phyloP scores from a whole-genome alignment of 2,888 invertebrate species.

The Esperia sulphurella region DNA sequence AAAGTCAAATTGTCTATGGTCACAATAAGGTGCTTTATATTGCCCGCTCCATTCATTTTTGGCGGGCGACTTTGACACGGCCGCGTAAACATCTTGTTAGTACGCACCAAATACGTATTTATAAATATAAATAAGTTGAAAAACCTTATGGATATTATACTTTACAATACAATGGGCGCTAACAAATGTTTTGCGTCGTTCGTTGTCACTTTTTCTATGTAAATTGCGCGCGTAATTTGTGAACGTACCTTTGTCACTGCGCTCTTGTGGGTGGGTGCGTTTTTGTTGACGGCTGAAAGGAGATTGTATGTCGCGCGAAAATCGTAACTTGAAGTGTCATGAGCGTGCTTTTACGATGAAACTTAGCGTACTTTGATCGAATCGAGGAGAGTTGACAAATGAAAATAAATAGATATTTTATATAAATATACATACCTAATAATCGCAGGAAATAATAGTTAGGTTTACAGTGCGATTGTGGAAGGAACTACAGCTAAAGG shows the following conservation, averaged over 20 bases:
- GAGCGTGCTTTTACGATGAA: background rate
- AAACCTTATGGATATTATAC: constrained; percentile 43
- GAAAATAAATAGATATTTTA: too few relatives aligned
- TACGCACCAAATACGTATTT: constrained; percentile 66
- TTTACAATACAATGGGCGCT: constrained; percentile 61
- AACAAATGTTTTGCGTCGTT: constrained; percentile 68
- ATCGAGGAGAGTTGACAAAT: too few relatives aligned
- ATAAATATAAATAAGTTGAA: constrained; percentile 69
- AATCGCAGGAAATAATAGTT: too few relatives aligned
- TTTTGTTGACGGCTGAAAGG: constrained; percentile 27
- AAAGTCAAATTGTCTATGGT: constrained; percentile 48
- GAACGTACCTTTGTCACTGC: constrained; percentile 38
- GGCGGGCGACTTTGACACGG: constrained; percentile 56
- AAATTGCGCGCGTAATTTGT: constrained; percentile 71
- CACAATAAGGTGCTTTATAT: constrained; percentile 20
- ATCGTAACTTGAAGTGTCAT: constrained; percentile 10
- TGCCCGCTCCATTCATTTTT: constrained; percentile 31
- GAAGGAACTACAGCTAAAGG: too few relatives aligned
- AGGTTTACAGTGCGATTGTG: too few relatives aligned
- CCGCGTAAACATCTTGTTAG: constrained; percentile 71
- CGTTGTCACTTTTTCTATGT: constrained; percentile 73
- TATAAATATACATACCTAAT: too few relatives aligned
- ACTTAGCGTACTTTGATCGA: too few relatives aligned
- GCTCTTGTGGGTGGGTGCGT: constrained; percentile 23
- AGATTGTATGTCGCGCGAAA: constrained; percentile 12